phyloP scores from a whole-genome alignment of 2,797 vertebrate species.

The Pitangus sulphuratus region DNA sequence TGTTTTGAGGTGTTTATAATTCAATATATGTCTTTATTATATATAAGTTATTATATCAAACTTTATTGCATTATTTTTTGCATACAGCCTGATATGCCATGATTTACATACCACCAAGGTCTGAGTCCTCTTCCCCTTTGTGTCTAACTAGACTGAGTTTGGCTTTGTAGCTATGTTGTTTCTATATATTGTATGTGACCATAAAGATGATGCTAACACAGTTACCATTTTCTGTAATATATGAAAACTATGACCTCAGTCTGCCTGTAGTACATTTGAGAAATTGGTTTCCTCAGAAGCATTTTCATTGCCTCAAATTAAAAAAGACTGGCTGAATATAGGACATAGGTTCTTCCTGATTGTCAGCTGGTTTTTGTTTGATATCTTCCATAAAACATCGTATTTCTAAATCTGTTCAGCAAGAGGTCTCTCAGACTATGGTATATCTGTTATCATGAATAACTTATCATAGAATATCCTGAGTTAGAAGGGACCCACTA shows the following conservation, averaged over 20 bases:
- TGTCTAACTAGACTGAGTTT: not conserved
- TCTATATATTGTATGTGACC: accelerated
- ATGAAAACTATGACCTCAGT: not conserved
- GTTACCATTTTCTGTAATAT: not conserved
- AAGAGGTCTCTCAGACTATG: not conserved
- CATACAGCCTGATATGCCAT: not conserved
- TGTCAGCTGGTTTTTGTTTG: accelerated
- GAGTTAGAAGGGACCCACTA: not conserved
- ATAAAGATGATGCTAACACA: not conserved
- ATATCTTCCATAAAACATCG: not conserved
- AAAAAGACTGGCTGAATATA: not conserved
- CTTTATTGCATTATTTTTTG: not conserved
- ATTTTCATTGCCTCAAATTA: not conserved
- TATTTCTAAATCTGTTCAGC: not conserved
- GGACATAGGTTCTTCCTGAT: not conserved
- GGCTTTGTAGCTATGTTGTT: not conserved
- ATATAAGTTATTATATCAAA: not conserved
- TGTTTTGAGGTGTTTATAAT: not conserved
- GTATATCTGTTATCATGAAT: not conserved
- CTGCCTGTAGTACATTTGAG: not conserved
- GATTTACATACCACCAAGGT: not conserved
- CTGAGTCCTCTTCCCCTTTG: not conserved
- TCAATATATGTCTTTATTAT: not conserved
- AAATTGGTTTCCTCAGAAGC: not conserved
- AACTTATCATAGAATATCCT: not conserved